These are phyloP conservation scores for Notoglanidium macrostoma DNA, from an alignment of 2,797 vertebrate genomes.

Conservation along the genomic window DNA sequence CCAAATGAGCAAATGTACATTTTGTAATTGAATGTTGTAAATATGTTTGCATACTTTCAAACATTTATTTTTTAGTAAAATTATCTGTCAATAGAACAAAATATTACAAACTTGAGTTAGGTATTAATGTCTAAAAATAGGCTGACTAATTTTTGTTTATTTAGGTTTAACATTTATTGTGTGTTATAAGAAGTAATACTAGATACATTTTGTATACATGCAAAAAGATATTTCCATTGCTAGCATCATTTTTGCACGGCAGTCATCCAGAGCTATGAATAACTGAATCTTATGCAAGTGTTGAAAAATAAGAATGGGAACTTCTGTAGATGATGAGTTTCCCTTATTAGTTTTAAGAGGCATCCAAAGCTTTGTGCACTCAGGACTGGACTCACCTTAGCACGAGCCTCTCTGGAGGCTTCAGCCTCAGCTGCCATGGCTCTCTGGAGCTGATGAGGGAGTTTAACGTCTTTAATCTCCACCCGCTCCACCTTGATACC, in stretches of 20 bases:
- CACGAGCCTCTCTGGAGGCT: constrained; percentile 75
- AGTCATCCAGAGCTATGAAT: not conserved
- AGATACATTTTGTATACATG: not conserved
- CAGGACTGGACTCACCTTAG: constrained; percentile 67
- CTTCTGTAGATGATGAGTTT: too few species aligned
- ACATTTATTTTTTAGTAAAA: not conserved
- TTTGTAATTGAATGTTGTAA: not conserved
- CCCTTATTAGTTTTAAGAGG: not conserved
- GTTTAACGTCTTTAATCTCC: constrained; percentile 79
- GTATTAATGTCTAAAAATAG: not conserved
- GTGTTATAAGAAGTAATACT: not conserved
- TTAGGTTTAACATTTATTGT: not conserved
- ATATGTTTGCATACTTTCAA: not conserved
- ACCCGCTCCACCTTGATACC: constrained; percentile 81
- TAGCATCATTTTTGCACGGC: not conserved
- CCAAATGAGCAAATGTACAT: not conserved
- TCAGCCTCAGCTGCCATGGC: constrained; percentile 82
- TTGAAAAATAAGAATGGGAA: not conserved
- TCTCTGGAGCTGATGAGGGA: constrained; percentile 77
- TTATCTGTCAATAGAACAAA: not conserved
- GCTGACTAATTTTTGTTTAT: not conserved
- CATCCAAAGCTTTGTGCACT: not conserved
- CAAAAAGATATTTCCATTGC: not conserved
- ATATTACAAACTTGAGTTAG: not conserved
- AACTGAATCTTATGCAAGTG: not conserved